phyloP scores from a whole-genome alignment of 1,140 invertebrate genomes.

The Zaprionus inermis region DNA sequence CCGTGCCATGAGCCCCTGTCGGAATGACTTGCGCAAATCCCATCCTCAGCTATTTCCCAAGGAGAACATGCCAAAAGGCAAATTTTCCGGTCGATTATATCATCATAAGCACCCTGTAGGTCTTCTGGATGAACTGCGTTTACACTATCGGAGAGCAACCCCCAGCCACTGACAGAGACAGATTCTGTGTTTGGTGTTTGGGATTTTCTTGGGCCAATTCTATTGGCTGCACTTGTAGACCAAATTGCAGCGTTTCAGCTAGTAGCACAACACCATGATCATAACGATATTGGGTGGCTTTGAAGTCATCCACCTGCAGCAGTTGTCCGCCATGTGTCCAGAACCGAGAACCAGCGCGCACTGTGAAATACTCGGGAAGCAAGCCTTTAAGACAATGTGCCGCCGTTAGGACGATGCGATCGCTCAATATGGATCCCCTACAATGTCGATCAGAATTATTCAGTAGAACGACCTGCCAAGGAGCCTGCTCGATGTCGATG shows the following conservation, averaged over 20 bases:
- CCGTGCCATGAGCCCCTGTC: background rate
- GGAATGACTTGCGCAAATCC: too few species aligned
- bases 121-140: background rate
- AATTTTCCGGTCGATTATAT: background rate
- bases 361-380: background rate
- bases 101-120: background rate
- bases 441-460: rapidly evolving
- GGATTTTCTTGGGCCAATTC: background rate
- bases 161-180: background rate
- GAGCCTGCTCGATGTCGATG: background rate
- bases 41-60: too few species aligned
- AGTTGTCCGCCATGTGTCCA: background rate
- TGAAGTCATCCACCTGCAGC: background rate
- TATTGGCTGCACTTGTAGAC: background rate
- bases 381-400: background rate
- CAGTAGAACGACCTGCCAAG: background rate
- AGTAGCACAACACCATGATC: background rate
- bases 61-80: too few species aligned
- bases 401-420: background rate
- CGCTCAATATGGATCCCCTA: background rate
- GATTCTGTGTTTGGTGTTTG: background rate
- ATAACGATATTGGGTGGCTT: too few species aligned
- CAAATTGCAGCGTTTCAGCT: background rate
- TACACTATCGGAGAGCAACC: too few species aligned
- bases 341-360: background rate